These are phyloP conservation scores for Chrysodeixis includens DNA, from an alignment of 2,888 invertebrate species.

Conservation along the genomic window DNA sequence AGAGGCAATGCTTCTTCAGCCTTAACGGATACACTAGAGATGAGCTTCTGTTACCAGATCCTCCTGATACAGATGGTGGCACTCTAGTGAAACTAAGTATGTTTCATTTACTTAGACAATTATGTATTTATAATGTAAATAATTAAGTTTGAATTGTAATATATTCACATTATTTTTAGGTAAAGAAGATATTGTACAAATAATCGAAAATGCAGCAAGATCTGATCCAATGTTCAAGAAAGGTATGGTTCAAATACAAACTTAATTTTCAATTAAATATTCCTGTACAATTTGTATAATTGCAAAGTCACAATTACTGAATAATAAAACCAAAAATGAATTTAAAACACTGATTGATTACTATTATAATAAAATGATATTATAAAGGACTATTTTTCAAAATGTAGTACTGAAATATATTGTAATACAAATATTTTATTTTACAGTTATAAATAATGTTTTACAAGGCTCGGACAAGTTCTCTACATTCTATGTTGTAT, in stretches of 20 bases:
- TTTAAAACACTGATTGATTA: too few relatives aligned
- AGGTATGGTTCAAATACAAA: constrained; percentile 70
- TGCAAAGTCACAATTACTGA: too few relatives aligned
- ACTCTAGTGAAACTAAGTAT: constrained; percentile 78
- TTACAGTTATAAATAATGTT: constrained; percentile 56
- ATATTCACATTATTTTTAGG: constrained; percentile 69
- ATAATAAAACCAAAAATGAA: too few relatives aligned
- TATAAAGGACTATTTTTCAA: neutral
- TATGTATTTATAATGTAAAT: too few relatives aligned
- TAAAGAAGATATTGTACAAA: constrained; percentile 69
- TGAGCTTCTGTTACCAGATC: constrained; percentile 75
- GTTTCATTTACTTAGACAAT: constrained; percentile 7
- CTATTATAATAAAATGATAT: too few relatives aligned
- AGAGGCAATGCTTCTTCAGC: constrained; percentile 68
- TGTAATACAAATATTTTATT: constrained; percentile 41
- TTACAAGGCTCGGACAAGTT: constrained; percentile 34
- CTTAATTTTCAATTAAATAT: too few relatives aligned
- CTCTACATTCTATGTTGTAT: constrained; percentile 64
- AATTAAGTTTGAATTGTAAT: neutral
- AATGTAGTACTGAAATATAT: constrained; percentile 2
- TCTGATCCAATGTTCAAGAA: constrained; percentile 71
- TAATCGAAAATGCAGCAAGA: constrained; percentile 71
- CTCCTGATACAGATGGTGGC: constrained; percentile 61
- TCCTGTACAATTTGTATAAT: too few relatives aligned
- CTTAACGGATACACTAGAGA: constrained; percentile 69